Conservation (phyloP, 2,888 invertebrate species). For the Exocentrus adspersus region DNA sequence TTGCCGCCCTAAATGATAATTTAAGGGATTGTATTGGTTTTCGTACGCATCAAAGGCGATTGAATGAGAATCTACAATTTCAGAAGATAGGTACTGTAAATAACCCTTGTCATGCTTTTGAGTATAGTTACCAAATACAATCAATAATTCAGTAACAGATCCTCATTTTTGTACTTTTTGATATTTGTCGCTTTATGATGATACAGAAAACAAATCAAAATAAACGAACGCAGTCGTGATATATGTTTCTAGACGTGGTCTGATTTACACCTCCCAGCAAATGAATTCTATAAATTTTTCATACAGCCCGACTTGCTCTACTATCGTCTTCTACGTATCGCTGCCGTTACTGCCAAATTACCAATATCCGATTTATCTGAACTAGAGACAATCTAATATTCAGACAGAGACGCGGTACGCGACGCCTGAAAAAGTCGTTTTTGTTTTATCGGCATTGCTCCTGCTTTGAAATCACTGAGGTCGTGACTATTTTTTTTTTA, state of each 20-base stretch:
- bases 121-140: too few species aligned
- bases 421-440: not conserved
- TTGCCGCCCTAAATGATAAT: not conserved
- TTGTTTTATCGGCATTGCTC: not conserved
- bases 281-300: slow-evolving; percentile 21
- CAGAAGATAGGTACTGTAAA: too few species aligned
- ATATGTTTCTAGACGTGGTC: slow-evolving; percentile 11
- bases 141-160: too few species aligned
- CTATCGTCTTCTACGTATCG: slow-evolving; percentile 4
- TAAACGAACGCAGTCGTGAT: slow-evolving; percentile 16
- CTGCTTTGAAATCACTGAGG: not conserved
- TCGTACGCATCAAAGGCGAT: not conserved
- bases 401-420: not conserved
- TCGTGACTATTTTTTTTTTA: too few species aligned
- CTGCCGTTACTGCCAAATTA: slow-evolving; percentile 1
- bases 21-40: not conserved
- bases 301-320: not conserved
- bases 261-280: slow-evolving; percentile 20
- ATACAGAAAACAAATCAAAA: slow-evolving; percentile 17
- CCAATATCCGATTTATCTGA: not conserved
- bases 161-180: too few species aligned
- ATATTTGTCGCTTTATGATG: too few species aligned
- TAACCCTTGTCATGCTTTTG: too few species aligned
- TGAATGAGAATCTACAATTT: too few species aligned
- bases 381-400: not conserved